Base-by-base conservation (phyloP, 2,888 invertebrate species). In the Ormia ochracea region DNA sequence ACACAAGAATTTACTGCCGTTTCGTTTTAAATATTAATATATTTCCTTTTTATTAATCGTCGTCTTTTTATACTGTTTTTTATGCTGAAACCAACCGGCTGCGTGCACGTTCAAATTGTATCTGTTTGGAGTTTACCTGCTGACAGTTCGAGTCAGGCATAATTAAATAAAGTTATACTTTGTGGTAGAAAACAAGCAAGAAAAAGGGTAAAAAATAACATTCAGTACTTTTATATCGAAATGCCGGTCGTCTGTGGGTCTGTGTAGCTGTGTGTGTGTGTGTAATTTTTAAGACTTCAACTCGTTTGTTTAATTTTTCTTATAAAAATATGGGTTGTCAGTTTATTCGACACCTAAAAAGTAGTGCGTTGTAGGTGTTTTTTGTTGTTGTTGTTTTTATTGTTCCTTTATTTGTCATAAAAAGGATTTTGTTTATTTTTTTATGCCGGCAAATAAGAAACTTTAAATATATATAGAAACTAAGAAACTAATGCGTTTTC, bases 101-200 rank as follows among this genome's bases (percentile, higher is more conserved):
- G 72, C 50, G 36, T 76, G 72, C 54, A 73, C 80, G 80, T 80
- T 80, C 68, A 54, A 72, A 73, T 73, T 73, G 72, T 76, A 73
- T 76, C 80, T 80, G 80, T 63, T 72, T 72, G 56, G 36, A 33
- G 72, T 63, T 63, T 76, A 65, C 63, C 76, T 80, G 72, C 63
- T 73, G 75, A 19, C 63, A 48, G 43, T 41, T 68, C 28, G 19
- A 69, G 65, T n/a, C 65, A 48, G 70, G 41, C 54, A 65, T 74
- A 52, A 66, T 52, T n/a, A 66, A 52, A 38, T 48, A 50, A 63
- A 50, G 6, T 48, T 65, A 48, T 63, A 48, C 58, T 59, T 38
- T 19, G 50, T 50, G 41, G 28, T 23, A 19, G 41, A 45, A 66
- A 72, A 52, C 52, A 56, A 45, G 6, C 54, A 48, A 21, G 2